Conservation (phyloP, 2,113 vertebrate genomes). For the Strigops habroptila region DNA sequence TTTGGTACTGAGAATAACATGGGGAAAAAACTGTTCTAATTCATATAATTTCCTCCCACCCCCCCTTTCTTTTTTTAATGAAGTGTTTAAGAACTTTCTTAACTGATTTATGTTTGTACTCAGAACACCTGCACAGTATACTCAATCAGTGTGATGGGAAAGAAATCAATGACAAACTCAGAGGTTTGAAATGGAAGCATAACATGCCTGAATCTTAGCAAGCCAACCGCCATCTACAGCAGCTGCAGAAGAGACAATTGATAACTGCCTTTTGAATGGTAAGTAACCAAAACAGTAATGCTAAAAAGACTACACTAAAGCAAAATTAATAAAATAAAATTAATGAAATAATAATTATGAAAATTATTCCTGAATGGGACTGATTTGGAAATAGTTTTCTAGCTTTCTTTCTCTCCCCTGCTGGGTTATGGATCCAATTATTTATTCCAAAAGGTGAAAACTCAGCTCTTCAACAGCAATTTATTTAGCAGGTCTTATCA, state of each 20-base stretch:
- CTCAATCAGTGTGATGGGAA: background rate
- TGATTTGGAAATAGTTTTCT: background rate
- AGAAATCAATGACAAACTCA: background rate
- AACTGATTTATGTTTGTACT: background rate
- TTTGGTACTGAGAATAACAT: background rate
- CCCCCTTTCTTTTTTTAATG: background rate
- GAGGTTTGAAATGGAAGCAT: background rate
- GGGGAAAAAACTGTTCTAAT: background rate
- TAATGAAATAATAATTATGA: background rate
- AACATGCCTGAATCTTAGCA: background rate
- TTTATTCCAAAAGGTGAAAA: background rate
- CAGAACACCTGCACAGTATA: background rate
- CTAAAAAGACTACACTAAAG: background rate
- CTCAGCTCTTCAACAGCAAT: background rate
- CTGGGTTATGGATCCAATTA: background rate
- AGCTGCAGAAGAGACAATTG: background rate
- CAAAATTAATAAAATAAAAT: background rate
- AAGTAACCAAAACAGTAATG: background rate
- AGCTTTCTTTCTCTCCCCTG: fast-evolving
- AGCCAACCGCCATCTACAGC: background rate
- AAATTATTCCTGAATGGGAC: background rate
- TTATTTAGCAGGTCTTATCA: background rate
- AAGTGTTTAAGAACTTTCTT: background rate
- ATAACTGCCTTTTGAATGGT: background rate
- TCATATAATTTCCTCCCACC: background rate